phyloP scores from a whole-genome alignment of 30 jellyfish, hydroid and myxozoan species.

The Hydractinia echinata region DNA sequence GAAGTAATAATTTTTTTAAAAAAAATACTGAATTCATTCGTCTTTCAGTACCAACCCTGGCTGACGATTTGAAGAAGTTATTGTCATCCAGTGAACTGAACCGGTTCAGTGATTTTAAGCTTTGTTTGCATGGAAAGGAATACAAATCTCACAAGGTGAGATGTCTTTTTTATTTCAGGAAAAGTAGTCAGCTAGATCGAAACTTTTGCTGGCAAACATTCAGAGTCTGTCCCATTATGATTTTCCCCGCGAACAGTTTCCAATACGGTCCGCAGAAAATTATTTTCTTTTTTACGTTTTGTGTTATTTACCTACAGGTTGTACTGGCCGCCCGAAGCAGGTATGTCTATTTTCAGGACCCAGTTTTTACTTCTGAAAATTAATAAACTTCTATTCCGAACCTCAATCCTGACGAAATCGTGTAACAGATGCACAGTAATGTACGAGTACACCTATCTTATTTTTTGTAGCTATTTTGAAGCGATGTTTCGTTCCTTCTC shows the following conservation, averaged over 20 bases:
- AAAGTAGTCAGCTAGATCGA: too few relatives aligned
- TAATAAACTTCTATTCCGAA: not conserved
- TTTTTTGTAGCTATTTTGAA: conserved; percentile 69
- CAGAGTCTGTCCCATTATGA: too few relatives aligned
- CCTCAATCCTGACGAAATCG: too few relatives aligned
- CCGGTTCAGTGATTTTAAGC: conserved; percentile 54
- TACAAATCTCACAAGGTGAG: conserved; percentile 75
- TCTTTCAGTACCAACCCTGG: conserved; percentile 58
- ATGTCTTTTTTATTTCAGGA: too few relatives aligned
- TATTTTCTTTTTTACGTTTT: not conserved
- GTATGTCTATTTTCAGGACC: conserved; percentile 27
- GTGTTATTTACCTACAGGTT: conserved; percentile 31
- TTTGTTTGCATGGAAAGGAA: conserved; percentile 54
- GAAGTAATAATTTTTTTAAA: not conserved
- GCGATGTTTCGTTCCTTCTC: conserved; percentile 93
- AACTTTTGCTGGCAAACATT: too few relatives aligned
- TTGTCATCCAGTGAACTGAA: conserved; percentile 50
- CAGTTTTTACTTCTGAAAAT: not conserved
- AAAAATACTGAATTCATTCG: not conserved
- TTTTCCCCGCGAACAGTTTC: too few relatives aligned
- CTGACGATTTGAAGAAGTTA: conserved; percentile 64
- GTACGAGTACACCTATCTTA: not conserved
- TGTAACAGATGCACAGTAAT: not conserved
- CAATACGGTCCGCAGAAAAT: too few relatives aligned
- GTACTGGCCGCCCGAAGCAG: conserved; percentile 93